Evolutionary conservation across 2,113 vertebrate species (phyloP), one percentile per base, ranked within the genome.

Genomic region (Pseudorhombus dupliciocellatus): DNA sequence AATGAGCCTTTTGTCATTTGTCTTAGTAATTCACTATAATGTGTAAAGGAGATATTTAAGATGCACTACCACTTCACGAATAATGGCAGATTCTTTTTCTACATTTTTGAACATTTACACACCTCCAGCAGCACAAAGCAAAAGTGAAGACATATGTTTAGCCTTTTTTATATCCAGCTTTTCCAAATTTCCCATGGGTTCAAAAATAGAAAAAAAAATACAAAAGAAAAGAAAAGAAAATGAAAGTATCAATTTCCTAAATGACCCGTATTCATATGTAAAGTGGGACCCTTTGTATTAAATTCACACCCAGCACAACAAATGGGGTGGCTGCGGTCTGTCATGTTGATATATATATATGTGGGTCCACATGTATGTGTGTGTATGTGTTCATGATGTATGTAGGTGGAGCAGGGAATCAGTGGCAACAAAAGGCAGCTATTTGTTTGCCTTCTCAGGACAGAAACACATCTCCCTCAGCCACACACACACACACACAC

Each of bases 341-440:
- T 88, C 93, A 93, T 67, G 22, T 70, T 94, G 93, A 95, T 91
- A 65, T 87, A 93, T 83, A 84, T 89, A 55, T 16, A 81, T 87
- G 80, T 84, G 89, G 30, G 68, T 40, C 63, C 8, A 30, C 10
- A 42, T 70, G 60, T 73, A 37, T 77, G 65, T 55, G 63, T 60
- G 42, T 75, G 73, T 73, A 37, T 72, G 66, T 74, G 70, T 70
- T 70, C 68, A 81, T 85, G 77, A 86, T 88, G 37, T 79, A 83
- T 84, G 75, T 81, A 61, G 59, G 73, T 74, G 84, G 74, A 83
- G 78, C 77, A 90, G 86, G 77, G 81, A 88, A 81, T 87, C 70
- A 90, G 80, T 76, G 75, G 87, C 87, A 94, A 94, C 67, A 91
- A 93, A 95, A 93, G 80, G 87, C 84, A 89, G 79, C 84, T 91